A percentile compares a stretch with the other conserved stretches of the same genome.
phyloP scores from a whole-genome alignment of 2,888 invertebrate species.

The Lacanobia oleracea region DNA sequence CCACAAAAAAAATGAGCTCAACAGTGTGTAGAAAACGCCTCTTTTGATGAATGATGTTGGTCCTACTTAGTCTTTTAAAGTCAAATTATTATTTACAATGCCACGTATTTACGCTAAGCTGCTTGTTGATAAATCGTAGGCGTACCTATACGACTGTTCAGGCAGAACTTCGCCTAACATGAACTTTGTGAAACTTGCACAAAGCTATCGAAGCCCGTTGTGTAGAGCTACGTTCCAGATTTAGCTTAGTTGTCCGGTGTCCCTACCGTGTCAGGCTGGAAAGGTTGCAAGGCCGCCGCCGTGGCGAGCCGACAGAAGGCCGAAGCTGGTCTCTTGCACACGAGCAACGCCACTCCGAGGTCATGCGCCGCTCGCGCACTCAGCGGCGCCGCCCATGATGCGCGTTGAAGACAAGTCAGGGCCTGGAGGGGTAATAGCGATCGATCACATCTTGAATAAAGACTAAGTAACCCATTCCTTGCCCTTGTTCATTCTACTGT shows the following conservation, averaged over 20 bases:
- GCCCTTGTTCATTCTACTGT: neutral
- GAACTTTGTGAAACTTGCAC: neutral
- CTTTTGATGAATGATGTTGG: neutral
- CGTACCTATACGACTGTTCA: neutral
- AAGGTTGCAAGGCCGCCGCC: slow-evolving; percentile 83
- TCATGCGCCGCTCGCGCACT: slow-evolving; percentile 83
- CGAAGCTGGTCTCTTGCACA: slow-evolving; percentile 81
- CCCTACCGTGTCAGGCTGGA: slow-evolving; percentile 80
- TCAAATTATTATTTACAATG: neutral
- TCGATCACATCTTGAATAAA: neutral
- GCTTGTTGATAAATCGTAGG: neutral
- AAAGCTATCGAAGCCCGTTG: neutral
- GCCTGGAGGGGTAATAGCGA: slow-evolving; percentile 70
- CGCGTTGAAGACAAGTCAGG: slow-evolving; percentile 84
- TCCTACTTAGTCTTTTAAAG: neutral
- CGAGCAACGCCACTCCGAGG: slow-evolving; percentile 80
- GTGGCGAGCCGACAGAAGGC: slow-evolving; percentile 86
- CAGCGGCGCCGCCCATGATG: slow-evolving; percentile 82
- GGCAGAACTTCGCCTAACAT: neutral
- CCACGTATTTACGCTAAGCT: neutral
- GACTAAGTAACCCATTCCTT: neutral
- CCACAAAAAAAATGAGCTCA: neutral
- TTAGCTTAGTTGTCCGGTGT: too few relatives aligned
- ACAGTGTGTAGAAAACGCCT: too few relatives aligned
- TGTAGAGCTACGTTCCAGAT: neutral